Base-by-base conservation (phyloP, 2,888 invertebrate species). In the Orthosia incerta region DNA sequence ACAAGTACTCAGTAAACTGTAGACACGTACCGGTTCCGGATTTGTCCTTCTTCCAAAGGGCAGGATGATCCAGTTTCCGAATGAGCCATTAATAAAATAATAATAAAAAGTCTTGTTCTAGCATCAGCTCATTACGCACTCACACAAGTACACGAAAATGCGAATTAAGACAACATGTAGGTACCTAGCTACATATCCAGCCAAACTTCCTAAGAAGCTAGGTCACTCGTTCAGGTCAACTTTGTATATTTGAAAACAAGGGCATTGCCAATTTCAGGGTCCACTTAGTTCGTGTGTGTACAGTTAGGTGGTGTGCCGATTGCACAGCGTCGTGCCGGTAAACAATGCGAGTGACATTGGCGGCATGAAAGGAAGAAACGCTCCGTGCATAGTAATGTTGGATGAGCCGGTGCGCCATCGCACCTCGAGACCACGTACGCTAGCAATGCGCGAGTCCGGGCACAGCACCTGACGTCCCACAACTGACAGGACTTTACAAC, bases 251-350 rank as follows among this genome's bases (percentile, higher is more conserved):
- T 84, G 80, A 83, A 90, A 95, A 95, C 94, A 95, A 95, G 95
- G 94, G 92, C 95, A 94, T 93, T 94, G 95, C 91, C 94, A 94
- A 96, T 96, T 96, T 96, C 96, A 96, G 95, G 96, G 95, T 93
- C 93, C 90, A 95, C 90, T 94, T 94, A 90, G 87, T 86, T 86
- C 81, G 88, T 90, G 79, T 77, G 66, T 80, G 91, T 94, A 96
- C 96, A 94, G 96, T 96, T 96, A 96, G 92, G 85, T 89, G 91
- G 84, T 86, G 86, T 84, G 86, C 82, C 87, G 89, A 74, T 90
- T 83, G 83, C 84, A 84, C 88, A 86, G 79, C 86, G 88, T 83
- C 89, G 90, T 86, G 90, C 78, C 91, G 90, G 89, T 91, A 88
- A 93, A 96, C 95, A 95, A 95, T 95, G 93, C 93, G 88, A 90